Conservation (phyloP, 2,888 invertebrate genomes). For the Lasioglossum villosulum region DNA sequence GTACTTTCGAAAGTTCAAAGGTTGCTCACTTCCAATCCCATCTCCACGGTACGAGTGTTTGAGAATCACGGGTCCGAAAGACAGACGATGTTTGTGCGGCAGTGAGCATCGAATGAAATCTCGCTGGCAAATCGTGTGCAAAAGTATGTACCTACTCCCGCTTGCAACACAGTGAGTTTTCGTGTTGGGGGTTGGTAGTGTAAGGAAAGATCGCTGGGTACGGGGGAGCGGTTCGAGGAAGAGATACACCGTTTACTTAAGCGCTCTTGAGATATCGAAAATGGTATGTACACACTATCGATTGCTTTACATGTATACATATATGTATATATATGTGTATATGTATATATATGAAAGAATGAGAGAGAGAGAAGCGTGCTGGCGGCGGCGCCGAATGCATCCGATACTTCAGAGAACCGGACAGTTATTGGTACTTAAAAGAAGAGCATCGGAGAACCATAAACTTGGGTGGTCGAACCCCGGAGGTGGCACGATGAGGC, state of each 20-base stretch:
- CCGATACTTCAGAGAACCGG: slow-evolving; percentile 66
- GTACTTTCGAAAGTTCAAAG: background rate
- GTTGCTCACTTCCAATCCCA: background rate
- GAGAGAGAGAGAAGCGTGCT: background rate
- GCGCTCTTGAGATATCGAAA: slow-evolving; percentile 67
- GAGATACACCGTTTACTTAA: slow-evolving; percentile 67
- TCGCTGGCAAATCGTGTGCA: slow-evolving; percentile 40
- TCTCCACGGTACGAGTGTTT: background rate
- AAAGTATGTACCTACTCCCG: slow-evolving; percentile 15
- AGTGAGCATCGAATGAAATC: slow-evolving; percentile 37
- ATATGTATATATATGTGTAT: slow-evolving; percentile 12
- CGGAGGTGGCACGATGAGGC: slow-evolving; percentile 2
- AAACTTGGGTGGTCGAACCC: slow-evolving; percentile 60
- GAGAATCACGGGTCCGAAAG: background rate
- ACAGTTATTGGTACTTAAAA: slow-evolving; percentile 76
- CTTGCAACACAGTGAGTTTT: background rate
- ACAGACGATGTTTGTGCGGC: slow-evolving; percentile 5
- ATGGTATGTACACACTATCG: slow-evolving; percentile 55
- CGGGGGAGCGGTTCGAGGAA: slow-evolving; percentile 19
- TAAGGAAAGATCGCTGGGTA: slow-evolving; percentile 8
- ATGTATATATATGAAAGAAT: background rate
- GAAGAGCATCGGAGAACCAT: slow-evolving; percentile 70
- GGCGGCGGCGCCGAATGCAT: slow-evolving; percentile 54
- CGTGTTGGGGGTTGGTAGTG: background rate
- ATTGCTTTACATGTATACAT: slow-evolving; percentile 39